Evolutionary conservation across 2,888 invertebrate species (phyloP).

Genomic region (Lithophane semibrunnea): DNA sequence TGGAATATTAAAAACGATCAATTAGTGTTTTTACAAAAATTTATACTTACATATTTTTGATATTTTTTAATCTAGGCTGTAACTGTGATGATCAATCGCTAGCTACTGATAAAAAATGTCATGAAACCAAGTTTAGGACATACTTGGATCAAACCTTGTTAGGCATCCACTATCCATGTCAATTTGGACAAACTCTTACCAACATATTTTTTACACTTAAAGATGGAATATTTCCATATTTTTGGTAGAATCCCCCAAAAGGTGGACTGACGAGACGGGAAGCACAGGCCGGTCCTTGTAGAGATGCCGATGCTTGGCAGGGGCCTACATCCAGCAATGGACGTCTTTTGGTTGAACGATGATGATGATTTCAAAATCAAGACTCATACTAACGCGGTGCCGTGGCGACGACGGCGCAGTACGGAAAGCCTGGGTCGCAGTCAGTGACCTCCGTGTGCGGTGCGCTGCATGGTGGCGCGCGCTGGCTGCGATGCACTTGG

Average conservation of each 20-base stretch:
- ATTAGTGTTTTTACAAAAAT: background rate
- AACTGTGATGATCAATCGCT: background rate
- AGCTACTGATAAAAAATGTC: background rate
- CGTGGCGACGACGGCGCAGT: constrained; percentile 84
- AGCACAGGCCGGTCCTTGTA: background rate
- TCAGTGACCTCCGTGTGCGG: constrained; percentile 71
- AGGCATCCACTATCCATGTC: no score
- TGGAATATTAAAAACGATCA: constrained; percentile 45
- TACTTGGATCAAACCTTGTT: background rate
- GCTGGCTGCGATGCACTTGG: constrained; percentile 84
- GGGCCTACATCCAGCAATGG: background rate
- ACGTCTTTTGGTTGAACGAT: background rate
- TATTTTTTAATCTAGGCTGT: background rate
- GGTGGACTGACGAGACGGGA: background rate
- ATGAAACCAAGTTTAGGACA: background rate
- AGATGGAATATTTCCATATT: background rate
- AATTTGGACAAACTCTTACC: background rate
- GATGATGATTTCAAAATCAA: background rate
- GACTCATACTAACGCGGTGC: constrained; percentile 79
- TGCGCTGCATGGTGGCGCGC: constrained; percentile 79
- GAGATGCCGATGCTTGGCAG: background rate
- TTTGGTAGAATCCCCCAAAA: background rate
- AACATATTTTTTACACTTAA: background rate
- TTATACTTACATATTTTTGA: background rate
- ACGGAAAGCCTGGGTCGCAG: constrained; percentile 80